Evolutionary conservation across 2,888 invertebrate genomes (phyloP), one percentile per base, ranked within the genome.

Genomic region (Pammene fasciana): DNA sequence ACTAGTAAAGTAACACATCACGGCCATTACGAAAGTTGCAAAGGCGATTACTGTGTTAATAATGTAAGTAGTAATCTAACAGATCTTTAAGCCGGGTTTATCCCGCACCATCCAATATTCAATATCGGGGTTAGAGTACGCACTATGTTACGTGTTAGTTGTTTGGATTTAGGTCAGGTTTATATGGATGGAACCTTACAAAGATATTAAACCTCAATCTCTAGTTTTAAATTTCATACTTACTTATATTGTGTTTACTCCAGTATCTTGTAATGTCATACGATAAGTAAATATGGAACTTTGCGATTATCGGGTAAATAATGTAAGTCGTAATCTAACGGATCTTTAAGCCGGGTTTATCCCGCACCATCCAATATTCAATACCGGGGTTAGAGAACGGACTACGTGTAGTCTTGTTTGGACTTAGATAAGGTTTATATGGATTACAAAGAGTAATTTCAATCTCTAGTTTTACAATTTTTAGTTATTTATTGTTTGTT

Each of bases 361-460:
- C 64, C 64, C 45, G 60, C 16, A 50, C 9, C 54, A 59, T 65
- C 45, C 68, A 70, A 70, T 70, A 70, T 70, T 70, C 65, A 70
- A 70, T 70, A 65, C 59, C 68, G 57, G 41, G 43, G 41, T 50
- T 52, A 8, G 11, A 70, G 65, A 59, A 62, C 54, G 61, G 38
- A 64, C 34, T n/a, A 45, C 9, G 41, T 38, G 38, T n/a, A 7
- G 18, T n/a, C n/a, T 61, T 36, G 50, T 59, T 36, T 45, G 36
- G 59, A 38, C 38, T 41, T 16, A 6, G 10, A 16, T 54, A 46
- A 26, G 59, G 68, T 54, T 65, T 70, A 70, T 10, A 70, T 65
- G 68, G 34, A 7, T 10, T 45, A 11, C 13, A 13, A 11, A 26
- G 26, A 26, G n/a, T 4, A 26, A 26, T 4, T 4, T 26, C 26